A percentile compares a stretch with the other conserved stretches of the same genome.
These are phyloP conservation scores for Fragum whitleyi DNA, from an alignment of 2,888 invertebrate genomes.

Conservation along the genomic window DNA sequence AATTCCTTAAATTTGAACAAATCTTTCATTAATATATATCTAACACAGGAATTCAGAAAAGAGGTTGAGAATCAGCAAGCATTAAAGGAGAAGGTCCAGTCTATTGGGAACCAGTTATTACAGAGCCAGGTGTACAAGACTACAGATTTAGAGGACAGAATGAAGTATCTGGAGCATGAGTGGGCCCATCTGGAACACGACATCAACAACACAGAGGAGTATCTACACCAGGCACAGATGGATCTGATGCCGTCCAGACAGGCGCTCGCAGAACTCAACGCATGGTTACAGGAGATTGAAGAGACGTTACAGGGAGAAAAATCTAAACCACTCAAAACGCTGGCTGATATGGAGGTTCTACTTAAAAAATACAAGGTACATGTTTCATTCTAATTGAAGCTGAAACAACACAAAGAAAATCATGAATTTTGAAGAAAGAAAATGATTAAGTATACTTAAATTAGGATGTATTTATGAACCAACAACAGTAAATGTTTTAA, in stretches of 20 bases:
- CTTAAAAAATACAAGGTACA: slow-evolving; percentile 82
- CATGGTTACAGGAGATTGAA: slow-evolving; percentile 81
- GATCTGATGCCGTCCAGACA: slow-evolving; percentile 83
- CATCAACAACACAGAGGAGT: slow-evolving; percentile 78
- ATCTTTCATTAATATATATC: no score
- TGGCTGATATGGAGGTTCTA: slow-evolving; percentile 79
- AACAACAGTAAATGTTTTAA: no score
- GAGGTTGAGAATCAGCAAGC: slow-evolving; percentile 80
- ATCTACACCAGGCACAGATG: slow-evolving; percentile 82
- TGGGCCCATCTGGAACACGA: slow-evolving; percentile 80
- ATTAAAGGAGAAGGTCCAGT: slow-evolving; percentile 77
- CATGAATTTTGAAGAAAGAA: no score
- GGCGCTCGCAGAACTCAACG: slow-evolving; percentile 80
- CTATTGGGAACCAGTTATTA: slow-evolving; percentile 78
- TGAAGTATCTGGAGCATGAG: slow-evolving; percentile 77
- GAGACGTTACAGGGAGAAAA: slow-evolving; percentile 75
- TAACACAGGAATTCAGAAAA: slow-evolving; percentile 81
- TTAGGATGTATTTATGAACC: no score
- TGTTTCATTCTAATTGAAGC: no score
- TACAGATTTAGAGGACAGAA: slow-evolving; percentile 70
- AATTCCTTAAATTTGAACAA: no score
- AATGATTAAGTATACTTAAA: no score
- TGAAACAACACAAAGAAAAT: no score
- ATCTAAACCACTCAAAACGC: slow-evolving; percentile 69
- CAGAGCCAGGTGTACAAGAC: slow-evolving; percentile 75